phyloP scores from a whole-genome alignment of 2,113 vertebrate genomes.

The Saccopteryx bilineata region DNA sequence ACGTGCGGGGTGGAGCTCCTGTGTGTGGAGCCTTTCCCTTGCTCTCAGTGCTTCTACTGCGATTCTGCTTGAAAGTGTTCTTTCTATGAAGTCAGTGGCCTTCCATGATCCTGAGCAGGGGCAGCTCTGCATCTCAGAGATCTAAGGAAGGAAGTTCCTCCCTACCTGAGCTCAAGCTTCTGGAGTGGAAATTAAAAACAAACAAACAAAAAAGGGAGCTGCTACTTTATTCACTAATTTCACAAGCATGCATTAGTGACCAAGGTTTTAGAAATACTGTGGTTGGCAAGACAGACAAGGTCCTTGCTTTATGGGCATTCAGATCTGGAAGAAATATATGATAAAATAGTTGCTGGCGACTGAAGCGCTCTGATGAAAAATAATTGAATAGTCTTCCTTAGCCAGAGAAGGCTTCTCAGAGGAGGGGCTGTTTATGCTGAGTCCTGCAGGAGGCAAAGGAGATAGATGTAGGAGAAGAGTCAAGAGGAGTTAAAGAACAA shows the following conservation, averaged over 20 bases:
- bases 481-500: not conserved
- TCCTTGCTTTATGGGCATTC: constrained; percentile 6
- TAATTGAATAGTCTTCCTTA: not conserved
- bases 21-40: not conserved
- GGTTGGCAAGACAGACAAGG: not conserved
- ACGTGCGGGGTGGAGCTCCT: not conserved
- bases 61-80: not conserved
- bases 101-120: not conserved
- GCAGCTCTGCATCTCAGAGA: not conserved
- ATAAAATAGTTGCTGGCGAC: not conserved
- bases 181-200: not conserved
- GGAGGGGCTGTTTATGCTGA: not conserved
- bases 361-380: not conserved
- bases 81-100: not conserved
- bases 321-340: not conserved
- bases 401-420: not conserved
- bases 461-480: not conserved
- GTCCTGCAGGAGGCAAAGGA: not conserved
- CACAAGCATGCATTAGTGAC: not conserved
- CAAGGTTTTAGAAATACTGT: not conserved
- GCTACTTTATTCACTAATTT: constrained; percentile 34
- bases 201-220: not conserved
- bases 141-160: constrained; percentile 21
- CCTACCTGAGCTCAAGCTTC: not conserved
- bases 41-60: not conserved